Evolutionary conservation across 64 coral and sea anemone genomes (phyloP), one percentile per base, ranked within the genome.

Genomic region (Hydrozoanthus tunicans): DNA sequence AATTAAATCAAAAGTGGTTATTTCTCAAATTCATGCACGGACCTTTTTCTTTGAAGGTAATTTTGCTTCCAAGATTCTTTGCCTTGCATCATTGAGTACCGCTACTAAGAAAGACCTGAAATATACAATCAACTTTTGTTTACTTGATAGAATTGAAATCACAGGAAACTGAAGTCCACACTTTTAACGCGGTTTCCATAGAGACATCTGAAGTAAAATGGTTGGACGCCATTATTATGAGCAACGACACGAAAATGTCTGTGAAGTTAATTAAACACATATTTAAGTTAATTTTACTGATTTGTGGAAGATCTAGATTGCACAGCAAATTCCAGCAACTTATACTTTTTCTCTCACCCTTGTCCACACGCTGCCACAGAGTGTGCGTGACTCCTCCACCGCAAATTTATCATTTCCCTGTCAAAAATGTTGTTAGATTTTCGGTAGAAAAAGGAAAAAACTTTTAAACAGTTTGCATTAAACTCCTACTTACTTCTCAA

Each of bases 11-110:
- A 12, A 59, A 63, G 9, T 81, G 59, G 25, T 58, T n/a, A 4
- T 6, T 6, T 51, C 11, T 56, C 5, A 15, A 55, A 78, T 7
- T 9, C 13, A 6, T 20, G 62, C 27, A 82, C 84, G 59, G 56
- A 96, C 94, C 92, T 88, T 93, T 90, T 94, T 93, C 89, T 96
- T 96, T n/a, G 79, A 74, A 55, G 92, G 95, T 59, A 62, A 96
- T 58, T 88, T 93, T 89, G 63, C 77, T 76, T 96, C 95, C 7
- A 96, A 63, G 14, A 94, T 94, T 82, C 91, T 96, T 70, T 96
- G 95, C 8, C 92, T 79, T 20, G 92, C 92, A 78, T 91, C 95
- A 93, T 96, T 96, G 69, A 96, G 83, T 24, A 96, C 77, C n/a
- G 95, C 95, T 8, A 96, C 95, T n/a, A 96, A 79, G 73, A 96